A percentile compares a stretch with the other conserved stretches of the same genome.
phyloP scores from a whole-genome alignment of 2,797 vertebrate genomes.

The Ctenochaetus hawaiiensis region DNA sequence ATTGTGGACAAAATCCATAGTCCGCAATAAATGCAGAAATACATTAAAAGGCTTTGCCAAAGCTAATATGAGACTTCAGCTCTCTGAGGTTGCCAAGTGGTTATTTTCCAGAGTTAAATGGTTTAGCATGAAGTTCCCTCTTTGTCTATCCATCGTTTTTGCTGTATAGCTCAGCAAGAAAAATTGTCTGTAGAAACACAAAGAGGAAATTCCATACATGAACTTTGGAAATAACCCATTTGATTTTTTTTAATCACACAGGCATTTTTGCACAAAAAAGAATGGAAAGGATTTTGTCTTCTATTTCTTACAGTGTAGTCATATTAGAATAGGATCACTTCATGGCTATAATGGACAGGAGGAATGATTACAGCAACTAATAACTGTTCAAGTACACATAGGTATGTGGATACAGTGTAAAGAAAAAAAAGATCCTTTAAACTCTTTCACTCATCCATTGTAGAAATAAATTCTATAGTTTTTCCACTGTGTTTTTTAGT shows the following conservation, averaged over 20 bases:
- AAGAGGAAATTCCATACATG: neutral
- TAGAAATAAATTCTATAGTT: neutral
- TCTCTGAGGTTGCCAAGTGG: neutral
- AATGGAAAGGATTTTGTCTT: neutral
- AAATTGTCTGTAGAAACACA: neutral
- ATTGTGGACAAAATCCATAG: neutral
- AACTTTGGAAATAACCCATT: neutral
- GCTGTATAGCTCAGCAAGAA: neutral
- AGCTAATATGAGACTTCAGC: neutral
- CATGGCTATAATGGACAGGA: neutral
- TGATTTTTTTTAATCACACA: neutral
- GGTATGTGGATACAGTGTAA: neutral
- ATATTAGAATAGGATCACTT: neutral
- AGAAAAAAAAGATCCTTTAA: neutral
- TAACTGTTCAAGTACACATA: neutral
- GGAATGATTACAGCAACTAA: neutral
- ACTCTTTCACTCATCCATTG: slow-evolving; percentile 6
- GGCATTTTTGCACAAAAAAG: neutral
- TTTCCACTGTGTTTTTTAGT: slow-evolving; percentile 21
- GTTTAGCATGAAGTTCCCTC: neutral
- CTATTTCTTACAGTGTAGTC: neutral
- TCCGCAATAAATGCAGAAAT: neutral
- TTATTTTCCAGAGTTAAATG: neutral
- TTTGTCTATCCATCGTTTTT: neutral
- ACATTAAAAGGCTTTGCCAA: neutral